These are phyloP conservation scores for Apamea epomidion DNA, from an alignment of 2,888 invertebrate genomes.

Conservation along the genomic window DNA sequence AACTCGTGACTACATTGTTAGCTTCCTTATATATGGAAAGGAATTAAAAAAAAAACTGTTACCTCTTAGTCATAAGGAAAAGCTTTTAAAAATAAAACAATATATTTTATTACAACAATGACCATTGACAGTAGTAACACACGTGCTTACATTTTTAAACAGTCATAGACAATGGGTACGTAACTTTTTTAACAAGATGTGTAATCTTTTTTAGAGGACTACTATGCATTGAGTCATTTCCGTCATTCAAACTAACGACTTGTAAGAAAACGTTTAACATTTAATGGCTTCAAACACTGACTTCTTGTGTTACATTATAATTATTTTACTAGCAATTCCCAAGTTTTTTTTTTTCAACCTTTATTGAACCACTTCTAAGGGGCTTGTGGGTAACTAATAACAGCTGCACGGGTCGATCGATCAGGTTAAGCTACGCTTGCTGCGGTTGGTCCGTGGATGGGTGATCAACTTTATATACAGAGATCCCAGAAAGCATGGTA, in stretches of 20 bases:
- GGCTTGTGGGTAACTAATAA: no score
- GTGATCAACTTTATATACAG: no score
- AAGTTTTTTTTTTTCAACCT: background rate
- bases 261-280: conserved; percentile 20
- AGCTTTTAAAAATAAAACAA: background rate
- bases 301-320: background rate
- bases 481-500: no score
- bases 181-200: conserved; percentile 42
- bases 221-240: conserved; percentile 43
- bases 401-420: no score
- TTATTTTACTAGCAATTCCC: background rate
- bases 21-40: background rate
- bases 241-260: conserved; percentile 47
- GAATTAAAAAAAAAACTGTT: background rate
- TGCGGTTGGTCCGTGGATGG: no score
- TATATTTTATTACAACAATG: conserved; percentile 37
- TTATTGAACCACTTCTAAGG: background rate
- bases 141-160: conserved; percentile 46
- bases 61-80: conserved; percentile 7
- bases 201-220: conserved; percentile 32
- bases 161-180: conserved; percentile 50
- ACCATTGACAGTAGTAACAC: conserved; percentile 50
- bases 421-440: no score
- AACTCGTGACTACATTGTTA: background rate
- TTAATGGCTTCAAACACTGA: conserved; percentile 9